These are phyloP conservation scores for Indri indri DNA, from an alignment of 2,113 vertebrate species.

Conservation along the genomic window DNA sequence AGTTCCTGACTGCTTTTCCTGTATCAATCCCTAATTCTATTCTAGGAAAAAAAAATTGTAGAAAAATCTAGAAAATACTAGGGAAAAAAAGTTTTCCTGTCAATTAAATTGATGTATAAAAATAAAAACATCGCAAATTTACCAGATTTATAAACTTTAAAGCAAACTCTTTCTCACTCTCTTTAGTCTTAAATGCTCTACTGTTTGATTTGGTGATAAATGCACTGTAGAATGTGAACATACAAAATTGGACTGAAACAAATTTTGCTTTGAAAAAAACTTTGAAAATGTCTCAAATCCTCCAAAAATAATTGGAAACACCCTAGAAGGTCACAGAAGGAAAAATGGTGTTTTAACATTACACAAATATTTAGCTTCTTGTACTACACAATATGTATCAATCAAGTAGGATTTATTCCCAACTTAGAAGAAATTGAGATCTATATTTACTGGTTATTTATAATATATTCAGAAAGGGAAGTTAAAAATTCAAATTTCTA, in stretches of 20 bases:
- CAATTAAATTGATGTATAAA: not conserved
- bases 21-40: not conserved
- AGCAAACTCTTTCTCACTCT: not conserved
- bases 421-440: slow-evolving; percentile 17
- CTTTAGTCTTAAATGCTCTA: not conserved
- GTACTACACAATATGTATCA: not conserved
- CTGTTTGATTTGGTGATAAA: not conserved
- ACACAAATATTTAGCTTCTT: slow-evolving; percentile 8
- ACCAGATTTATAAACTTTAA: not conserved
- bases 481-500: not conserved
- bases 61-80: not conserved
- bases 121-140: slow-evolving; percentile 39
- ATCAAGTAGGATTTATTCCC: not conserved
- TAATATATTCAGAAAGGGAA: slow-evolving; percentile 15
- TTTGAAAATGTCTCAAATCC: not conserved
- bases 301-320: slow-evolving; percentile 32
- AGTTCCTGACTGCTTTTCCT: not conserved
- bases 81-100: not conserved
- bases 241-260: not conserved
- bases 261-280: not conserved
- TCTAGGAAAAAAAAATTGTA: not conserved
- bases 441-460: not conserved
- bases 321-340: not conserved
- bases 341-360: slow-evolving; percentile 25
- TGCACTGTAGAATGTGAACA: not conserved